Conservation (phyloP, 2,888 invertebrate genomes). For the Polyommatus icarus region DNA sequence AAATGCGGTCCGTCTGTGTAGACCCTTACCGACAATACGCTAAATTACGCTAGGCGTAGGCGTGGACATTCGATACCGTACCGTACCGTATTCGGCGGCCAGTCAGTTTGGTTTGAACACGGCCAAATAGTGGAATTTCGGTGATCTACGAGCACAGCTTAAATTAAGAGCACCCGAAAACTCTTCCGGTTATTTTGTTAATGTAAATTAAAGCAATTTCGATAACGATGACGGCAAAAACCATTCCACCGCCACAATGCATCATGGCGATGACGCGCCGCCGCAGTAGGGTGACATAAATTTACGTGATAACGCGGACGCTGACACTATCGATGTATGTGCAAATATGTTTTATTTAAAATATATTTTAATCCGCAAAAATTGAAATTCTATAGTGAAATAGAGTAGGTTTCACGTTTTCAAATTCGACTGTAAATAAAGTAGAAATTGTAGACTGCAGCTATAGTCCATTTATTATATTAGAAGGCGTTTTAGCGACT, state of each 20-base stretch:
- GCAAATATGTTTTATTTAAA: background rate
- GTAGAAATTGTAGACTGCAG: too few species aligned
- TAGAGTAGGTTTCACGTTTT: background rate
- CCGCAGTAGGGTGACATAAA: slow-evolving; percentile 38
- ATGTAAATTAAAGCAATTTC: slow-evolving; percentile 14
- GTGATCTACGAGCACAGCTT: background rate
- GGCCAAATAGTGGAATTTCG: background rate
- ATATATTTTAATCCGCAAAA: background rate
- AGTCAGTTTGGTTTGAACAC: too few species aligned
- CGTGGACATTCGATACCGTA: too few species aligned
- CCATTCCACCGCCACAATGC: slow-evolving; percentile 38
- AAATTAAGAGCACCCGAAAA: background rate
- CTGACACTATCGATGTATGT: slow-evolving; percentile 32
- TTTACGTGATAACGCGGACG: slow-evolving; percentile 39
- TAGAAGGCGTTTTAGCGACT: too few species aligned
- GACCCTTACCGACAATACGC: too few species aligned
- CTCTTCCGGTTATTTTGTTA: background rate
- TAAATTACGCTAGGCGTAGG: too few species aligned
- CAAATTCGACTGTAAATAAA: too few species aligned
- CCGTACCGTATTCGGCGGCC: too few species aligned
- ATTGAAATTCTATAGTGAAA: background rate
- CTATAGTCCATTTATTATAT: too few species aligned
- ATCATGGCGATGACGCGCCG: slow-evolving; percentile 37
- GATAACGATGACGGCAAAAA: slow-evolving; percentile 13
- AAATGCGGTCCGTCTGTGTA: too few species aligned